Conservation (phyloP, 2,888 invertebrate species). For the Ophion slaviceki region DNA sequence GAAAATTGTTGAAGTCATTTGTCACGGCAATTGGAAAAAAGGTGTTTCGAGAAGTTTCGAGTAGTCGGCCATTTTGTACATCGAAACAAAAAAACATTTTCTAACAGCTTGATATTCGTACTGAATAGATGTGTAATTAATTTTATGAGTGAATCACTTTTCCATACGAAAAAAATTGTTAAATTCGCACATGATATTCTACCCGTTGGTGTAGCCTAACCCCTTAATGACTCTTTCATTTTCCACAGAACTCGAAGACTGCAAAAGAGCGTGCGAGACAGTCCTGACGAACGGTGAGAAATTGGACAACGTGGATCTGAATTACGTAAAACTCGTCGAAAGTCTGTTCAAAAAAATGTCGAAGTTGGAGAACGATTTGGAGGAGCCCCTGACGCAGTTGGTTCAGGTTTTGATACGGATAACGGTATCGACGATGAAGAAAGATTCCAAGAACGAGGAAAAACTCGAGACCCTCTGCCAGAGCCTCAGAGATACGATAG, state of each 20-base stretch:
- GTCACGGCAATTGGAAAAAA: too few relatives aligned
- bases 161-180: too few relatives aligned
- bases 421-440: constrained; percentile 77
- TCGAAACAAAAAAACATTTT: too few relatives aligned
- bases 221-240: background rate
- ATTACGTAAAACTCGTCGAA: constrained; percentile 75
- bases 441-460: constrained; percentile 74
- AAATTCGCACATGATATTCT: too few relatives aligned
- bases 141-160: too few relatives aligned
- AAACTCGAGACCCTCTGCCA: constrained; percentile 76
- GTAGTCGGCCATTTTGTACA: too few relatives aligned
- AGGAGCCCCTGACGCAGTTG: constrained; percentile 71
- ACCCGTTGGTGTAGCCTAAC: too few relatives aligned
- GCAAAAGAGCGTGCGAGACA: constrained; percentile 71
- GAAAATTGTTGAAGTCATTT: too few relatives aligned
- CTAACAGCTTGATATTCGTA: too few relatives aligned
- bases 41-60: too few relatives aligned
- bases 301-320: constrained; percentile 73
- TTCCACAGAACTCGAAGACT: constrained; percentile 55
- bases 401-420: constrained; percentile 77
- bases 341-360: constrained; percentile 73
- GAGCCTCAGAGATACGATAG: constrained; percentile 68
- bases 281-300: constrained; percentile 79
- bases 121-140: too few relatives aligned
- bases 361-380: constrained; percentile 53